Evolutionary conservation across 1,140 invertebrate genomes (phyloP), one percentile per base, ranked within the genome.

Genomic region (Drosophila oshimai): DNA sequence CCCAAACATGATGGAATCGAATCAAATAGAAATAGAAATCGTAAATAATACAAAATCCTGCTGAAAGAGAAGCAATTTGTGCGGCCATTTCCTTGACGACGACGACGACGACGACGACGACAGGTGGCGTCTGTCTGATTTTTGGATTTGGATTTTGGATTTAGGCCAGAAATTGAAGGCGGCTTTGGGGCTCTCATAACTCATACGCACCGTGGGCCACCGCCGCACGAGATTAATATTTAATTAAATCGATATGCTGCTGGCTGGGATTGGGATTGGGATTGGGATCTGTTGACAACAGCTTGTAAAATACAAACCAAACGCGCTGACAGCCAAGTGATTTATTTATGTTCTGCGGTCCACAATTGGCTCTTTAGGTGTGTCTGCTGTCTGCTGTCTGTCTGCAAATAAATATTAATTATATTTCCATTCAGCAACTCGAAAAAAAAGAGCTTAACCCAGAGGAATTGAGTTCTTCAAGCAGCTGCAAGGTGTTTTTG

Each of bases 231-330:
- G 64, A 74, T 79, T 74, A 78, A 70, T 79, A 79, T 79, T 79
- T 79, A 74, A 79, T 78, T 79, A 79, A 79, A 79, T 79, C 69
- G 74, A 79, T 79, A 58, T 36, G 45, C 54, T 45, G 4, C 46
- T 17, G 6, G 20, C 13, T 20, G 12, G 18, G 22, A 22, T 13
- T 15, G 4, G 31, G 18, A 2, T 18, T 34, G 47, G 46, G 37
- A 13, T 49, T n/a, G n/a, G 15, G 49, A 39, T 10, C 29, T 37
- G 73, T 65, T 78, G 74, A 77, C 74, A 78, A 50, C 60, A 68
- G 74, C 53, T 73, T 78, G 75, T 73, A 73, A 62, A 69, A 62
- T 73, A 46, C 73, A 34, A 68, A 47, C 73, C 41, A 68, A 47
- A 29, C 41, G 20, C 47, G 62, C 50, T 62, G 75, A 78, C 69